phyloP scores from a whole-genome alignment of 2,797 vertebrate species.

The Danio jaintianensis region DNA sequence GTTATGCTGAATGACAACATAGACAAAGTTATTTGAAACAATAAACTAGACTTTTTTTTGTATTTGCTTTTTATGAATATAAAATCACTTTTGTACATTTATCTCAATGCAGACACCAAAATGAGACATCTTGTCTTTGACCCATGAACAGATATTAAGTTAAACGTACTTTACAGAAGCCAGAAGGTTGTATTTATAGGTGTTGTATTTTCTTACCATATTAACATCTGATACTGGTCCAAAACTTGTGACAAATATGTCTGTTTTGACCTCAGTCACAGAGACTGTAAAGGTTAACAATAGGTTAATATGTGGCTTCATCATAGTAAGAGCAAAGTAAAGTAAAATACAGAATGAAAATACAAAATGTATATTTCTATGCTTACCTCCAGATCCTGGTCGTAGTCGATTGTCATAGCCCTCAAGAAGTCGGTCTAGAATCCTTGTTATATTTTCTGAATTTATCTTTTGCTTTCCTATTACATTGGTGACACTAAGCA shows the following conservation, averaged over 20 bases:
- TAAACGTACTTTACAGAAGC: too few species aligned
- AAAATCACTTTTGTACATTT: too few species aligned
- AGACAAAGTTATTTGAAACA: too few species aligned
- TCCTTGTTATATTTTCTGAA: conserved; percentile 88
- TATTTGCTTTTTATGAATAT: too few species aligned
- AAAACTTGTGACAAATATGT: conserved; percentile 86
- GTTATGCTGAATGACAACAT: too few species aligned
- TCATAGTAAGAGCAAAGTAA: not conserved
- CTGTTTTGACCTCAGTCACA: conserved; percentile 83
- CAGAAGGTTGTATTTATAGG: not conserved
- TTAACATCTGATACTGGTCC: conserved; percentile 84
- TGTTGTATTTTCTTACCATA: conserved; percentile 73
- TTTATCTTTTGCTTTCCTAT: conserved; percentile 76
- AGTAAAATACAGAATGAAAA: not conserved
- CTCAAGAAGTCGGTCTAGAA: conserved; percentile 89
- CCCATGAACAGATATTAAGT: too few species aligned
- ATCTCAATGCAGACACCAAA: too few species aligned
- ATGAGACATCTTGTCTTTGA: too few species aligned
- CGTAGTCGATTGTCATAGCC: conserved; percentile 93
- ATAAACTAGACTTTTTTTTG: too few species aligned
- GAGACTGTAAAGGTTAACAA: conserved; percentile 68
- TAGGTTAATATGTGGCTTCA: not conserved
- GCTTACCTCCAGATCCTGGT: conserved; percentile 89
- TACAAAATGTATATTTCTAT: not conserved
- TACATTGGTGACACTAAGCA: conserved; percentile 74